Conservation (phyloP, 2,797 vertebrate species). For the Linurgus olivaceus region DNA sequence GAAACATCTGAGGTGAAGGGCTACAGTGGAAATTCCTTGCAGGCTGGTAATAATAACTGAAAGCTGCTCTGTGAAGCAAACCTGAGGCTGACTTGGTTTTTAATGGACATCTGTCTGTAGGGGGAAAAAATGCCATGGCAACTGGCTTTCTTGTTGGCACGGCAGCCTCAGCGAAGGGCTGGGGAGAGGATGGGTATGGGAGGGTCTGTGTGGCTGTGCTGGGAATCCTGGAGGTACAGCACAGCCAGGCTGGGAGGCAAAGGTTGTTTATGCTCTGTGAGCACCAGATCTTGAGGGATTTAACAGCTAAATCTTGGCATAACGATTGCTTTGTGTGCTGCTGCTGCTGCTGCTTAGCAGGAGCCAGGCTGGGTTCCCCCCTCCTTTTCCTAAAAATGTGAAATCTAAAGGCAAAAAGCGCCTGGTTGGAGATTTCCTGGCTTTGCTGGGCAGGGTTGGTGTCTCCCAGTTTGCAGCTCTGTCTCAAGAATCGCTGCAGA, state of each 20-base stretch:
- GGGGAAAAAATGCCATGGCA: constrained; percentile 65
- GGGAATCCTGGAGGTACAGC: background rate
- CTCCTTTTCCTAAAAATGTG: background rate
- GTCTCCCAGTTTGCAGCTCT: background rate
- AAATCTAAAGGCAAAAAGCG: background rate
- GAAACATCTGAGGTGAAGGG: constrained; percentile 52
- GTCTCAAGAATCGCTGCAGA: accelerated
- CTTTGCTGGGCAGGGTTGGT: background rate
- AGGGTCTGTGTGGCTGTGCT: background rate
- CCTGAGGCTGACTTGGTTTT: constrained; percentile 68
- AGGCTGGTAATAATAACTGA: constrained; percentile 27
- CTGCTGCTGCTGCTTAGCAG: background rate
- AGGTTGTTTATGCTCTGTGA: constrained; percentile 50
- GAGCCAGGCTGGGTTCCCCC: background rate
- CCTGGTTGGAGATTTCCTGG: background rate
- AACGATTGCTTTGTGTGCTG: constrained; percentile 52
- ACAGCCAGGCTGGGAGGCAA: background rate
- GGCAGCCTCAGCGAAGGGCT: background rate
- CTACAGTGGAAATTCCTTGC: constrained; percentile 19
- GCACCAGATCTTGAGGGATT: constrained; percentile 57
- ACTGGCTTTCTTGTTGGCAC: constrained; percentile 56
- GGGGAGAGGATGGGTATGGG: constrained; percentile 18
- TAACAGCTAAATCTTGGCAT: constrained; percentile 59
- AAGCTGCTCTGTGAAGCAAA: constrained; percentile 55
- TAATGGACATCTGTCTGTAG: constrained; percentile 69